Evolutionary conservation across 2,888 invertebrate genomes (phyloP).

Genomic region (Erpobdella octoculata): DNA sequence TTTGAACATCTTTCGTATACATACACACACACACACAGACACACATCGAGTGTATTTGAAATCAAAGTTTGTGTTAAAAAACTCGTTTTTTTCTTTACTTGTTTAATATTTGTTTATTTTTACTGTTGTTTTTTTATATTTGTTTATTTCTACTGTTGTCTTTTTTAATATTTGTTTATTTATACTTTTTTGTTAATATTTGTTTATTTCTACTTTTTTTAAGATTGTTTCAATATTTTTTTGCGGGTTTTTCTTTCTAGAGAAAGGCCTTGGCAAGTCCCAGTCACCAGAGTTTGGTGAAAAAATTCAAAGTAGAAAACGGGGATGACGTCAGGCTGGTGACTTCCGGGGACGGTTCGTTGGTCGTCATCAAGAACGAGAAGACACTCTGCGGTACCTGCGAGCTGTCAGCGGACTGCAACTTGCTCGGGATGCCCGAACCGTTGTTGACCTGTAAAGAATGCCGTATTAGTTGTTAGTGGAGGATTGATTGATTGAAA

Average conservation of each 20-base stretch:
- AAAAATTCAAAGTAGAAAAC: conserved; percentile 25
- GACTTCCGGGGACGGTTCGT: not conserved
- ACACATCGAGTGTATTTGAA: too few species aligned
- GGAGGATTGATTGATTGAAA: not conserved
- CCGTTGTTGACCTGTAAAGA: conserved; percentile 9
- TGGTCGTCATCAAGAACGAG: not conserved
- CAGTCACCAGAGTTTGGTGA: not conserved
- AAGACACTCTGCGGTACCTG: conserved; percentile 11
- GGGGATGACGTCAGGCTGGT: conserved; percentile 8
- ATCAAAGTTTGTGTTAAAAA: too few species aligned
- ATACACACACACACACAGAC: too few species aligned
- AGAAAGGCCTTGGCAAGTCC: not conserved
- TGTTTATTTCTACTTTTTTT: too few species aligned
- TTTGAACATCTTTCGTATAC: too few species aligned
- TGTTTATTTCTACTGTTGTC: too few species aligned
- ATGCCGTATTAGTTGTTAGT: conserved; percentile 21
- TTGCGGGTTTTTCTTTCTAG: not conserved
- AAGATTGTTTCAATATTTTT: too few species aligned
- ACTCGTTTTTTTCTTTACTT: too few species aligned
- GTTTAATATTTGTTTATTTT: too few species aligned
- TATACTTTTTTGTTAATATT: too few species aligned
- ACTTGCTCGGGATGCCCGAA: not conserved
- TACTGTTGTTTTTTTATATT: too few species aligned
- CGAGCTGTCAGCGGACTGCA: not conserved
- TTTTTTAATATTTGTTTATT: too few species aligned